These are phyloP conservation scores for Hydrozoanthus gracilis DNA, from an alignment of 92 coral and sea anemone species.

Conservation along the genomic window DNA sequence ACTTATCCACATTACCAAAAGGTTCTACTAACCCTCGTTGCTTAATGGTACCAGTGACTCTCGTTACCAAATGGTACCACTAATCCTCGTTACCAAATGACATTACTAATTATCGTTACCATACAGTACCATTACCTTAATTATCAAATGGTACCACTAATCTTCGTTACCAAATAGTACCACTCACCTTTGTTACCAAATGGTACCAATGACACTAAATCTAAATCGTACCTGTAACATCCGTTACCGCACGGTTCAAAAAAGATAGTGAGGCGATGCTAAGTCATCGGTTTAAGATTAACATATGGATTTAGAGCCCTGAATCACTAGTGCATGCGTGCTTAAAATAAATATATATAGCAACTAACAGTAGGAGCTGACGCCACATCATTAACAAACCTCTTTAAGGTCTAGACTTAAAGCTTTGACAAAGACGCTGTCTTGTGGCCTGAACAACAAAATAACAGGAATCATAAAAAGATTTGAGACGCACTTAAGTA, in stretches of 20 bases:
- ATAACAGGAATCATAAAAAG: too few species aligned
- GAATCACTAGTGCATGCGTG: neutral
- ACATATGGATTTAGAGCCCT: neutral
- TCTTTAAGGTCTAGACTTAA: neutral
- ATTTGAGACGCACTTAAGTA: too few species aligned
- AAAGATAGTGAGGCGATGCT: neutral
- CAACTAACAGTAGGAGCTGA: neutral
- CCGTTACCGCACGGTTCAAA: neutral
- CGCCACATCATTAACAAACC: neutral
- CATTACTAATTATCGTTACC: neutral
- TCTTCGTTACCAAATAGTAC: neutral
- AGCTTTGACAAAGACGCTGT: neutral
- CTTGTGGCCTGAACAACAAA: neutral
- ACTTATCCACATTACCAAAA: too few species aligned
- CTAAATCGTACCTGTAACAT: neutral
- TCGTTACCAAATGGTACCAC: neutral
- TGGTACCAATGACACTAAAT: neutral
- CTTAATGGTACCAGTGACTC: neutral
- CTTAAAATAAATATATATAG: neutral
- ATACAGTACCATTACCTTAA: neutral
- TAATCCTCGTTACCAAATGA: neutral
- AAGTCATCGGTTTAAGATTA: neutral
- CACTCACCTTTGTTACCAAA: neutral
- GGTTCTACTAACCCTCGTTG: neutral
- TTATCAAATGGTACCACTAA: neutral